These are phyloP conservation scores for Heteromurus nitidus DNA, from an alignment of 2,888 invertebrate species.

Conservation along the genomic window DNA sequence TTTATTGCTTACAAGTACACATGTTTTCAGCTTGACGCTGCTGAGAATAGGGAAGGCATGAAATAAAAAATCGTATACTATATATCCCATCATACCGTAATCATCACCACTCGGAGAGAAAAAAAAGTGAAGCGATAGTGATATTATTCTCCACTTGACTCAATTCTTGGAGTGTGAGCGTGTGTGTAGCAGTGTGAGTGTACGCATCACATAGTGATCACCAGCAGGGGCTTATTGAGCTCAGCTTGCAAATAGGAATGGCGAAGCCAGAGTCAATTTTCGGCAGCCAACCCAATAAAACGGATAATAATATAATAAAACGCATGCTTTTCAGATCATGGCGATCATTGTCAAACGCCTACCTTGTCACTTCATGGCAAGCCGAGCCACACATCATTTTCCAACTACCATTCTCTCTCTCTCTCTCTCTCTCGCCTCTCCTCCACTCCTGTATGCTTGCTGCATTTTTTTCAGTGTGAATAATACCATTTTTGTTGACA, in stretches of 20 bases:
- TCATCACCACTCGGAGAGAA: conserved; percentile 1
- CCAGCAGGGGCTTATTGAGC: conserved; percentile 18
- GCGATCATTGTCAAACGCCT: conserved; percentile 53
- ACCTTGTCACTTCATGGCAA: conserved; percentile 46
- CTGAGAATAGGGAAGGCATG: conserved; percentile 5
- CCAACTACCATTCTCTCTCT: not conserved
- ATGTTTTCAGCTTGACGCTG: not conserved
- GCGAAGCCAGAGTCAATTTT: conserved; percentile 22
- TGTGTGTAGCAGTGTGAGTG: conserved; percentile 2
- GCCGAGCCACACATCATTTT: conserved; percentile 26
- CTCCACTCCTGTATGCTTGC: not conserved
- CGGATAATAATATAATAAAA: conserved; percentile 47
- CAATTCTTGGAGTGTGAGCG: not conserved
- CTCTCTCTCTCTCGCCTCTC: not conserved
- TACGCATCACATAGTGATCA: conserved; percentile 8
- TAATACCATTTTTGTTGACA: conserved; percentile 57
- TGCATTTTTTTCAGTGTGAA: conserved; percentile 44
- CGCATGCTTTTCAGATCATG: conserved; percentile 32
- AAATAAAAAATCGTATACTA: conserved; percentile 1
- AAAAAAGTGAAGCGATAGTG: not conserved
- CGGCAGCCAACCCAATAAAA: conserved; percentile 40
- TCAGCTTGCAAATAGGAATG: not conserved
- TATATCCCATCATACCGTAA: not conserved
- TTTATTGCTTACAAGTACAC: too few relatives aligned
- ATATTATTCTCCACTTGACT: not conserved